Evolutionary conservation across 2,888 invertebrate genomes (phyloP).

Genomic region (Lycocerus yunnanus): DNA sequence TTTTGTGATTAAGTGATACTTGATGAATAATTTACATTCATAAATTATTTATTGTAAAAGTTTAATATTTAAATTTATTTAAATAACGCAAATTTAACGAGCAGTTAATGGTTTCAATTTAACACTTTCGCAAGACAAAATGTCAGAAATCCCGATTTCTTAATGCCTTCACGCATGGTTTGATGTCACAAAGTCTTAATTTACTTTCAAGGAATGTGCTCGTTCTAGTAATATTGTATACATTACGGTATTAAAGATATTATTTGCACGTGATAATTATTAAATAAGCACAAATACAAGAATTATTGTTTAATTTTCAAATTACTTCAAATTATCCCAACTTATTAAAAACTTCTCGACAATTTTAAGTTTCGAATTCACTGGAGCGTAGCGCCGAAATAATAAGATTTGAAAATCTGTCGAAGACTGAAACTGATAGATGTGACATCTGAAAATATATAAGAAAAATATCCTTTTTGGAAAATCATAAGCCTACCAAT

Average conservation of each 20-base stretch:
- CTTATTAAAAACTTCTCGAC: neutral
- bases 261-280: neutral
- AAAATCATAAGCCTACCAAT: neutral
- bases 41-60: neutral
- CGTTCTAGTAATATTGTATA: neutral
- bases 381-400: conserved; percentile 14
- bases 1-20: neutral
- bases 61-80: neutral
- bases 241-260: neutral
- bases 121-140: neutral
- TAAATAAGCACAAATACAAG: neutral
- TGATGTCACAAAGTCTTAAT: neutral
- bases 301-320: neutral
- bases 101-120: neutral
- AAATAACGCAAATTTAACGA: neutral
- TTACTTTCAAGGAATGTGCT: neutral
- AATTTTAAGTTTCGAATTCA: conserved; percentile 4
- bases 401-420: conserved; percentile 17
- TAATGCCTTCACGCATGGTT: neutral
- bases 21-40: neutral
- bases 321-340: neutral
- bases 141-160: neutral
- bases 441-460: conserved; percentile 15
- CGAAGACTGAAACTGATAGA: conserved; percentile 16
- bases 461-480: neutral